A percentile compares a stretch with the other conserved stretches of the same genome.
These are phyloP conservation scores for Trichomycterus rosablanca DNA, from an alignment of 2,113 vertebrate genomes.

Conservation along the genomic window DNA sequence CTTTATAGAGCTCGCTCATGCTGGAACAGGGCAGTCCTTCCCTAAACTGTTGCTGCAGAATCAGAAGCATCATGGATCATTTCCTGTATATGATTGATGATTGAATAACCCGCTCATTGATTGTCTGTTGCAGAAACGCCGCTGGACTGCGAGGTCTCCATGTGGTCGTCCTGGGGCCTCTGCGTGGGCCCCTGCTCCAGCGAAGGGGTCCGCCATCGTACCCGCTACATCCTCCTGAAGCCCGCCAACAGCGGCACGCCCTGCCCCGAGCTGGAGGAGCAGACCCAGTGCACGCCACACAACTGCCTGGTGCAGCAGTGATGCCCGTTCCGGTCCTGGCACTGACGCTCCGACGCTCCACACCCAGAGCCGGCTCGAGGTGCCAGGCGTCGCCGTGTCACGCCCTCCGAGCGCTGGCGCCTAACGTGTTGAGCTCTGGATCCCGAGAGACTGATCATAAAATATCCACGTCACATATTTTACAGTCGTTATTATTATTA, in stretches of 20 bases:
- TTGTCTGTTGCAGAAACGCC: slow-evolving; percentile 67
- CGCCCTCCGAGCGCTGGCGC: not conserved
- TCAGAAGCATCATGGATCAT: no score
- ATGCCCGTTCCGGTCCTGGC: slow-evolving; percentile 26
- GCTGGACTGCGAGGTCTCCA: slow-evolving; percentile 72
- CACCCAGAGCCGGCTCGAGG: slow-evolving; percentile 15
- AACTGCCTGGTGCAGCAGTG: slow-evolving; percentile 62
- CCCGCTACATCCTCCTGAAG: slow-evolving; percentile 72
- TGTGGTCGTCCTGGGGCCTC: slow-evolving; percentile 75
- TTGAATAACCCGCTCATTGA: no score
- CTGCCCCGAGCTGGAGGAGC: slow-evolving; percentile 74
- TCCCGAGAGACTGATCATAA: slow-evolving; percentile 19
- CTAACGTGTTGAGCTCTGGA: not conserved
- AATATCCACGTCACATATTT: slow-evolving; percentile 26
- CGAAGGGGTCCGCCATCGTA: slow-evolving; percentile 64
- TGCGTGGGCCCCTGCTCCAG: slow-evolving; percentile 67
- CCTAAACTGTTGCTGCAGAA: no score
- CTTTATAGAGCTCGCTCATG: no score
- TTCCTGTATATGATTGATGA: no score
- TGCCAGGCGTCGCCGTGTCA: slow-evolving; percentile 4
- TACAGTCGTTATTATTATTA: slow-evolving; percentile 3
- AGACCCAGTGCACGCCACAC: slow-evolving; percentile 64
- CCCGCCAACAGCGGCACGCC: slow-evolving; percentile 68
- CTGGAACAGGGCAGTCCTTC: no score
- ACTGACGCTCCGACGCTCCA: slow-evolving; percentile 26